phyloP scores from a whole-genome alignment of 1,140 invertebrate genomes.

The Thaumatotibia leucotreta region DNA sequence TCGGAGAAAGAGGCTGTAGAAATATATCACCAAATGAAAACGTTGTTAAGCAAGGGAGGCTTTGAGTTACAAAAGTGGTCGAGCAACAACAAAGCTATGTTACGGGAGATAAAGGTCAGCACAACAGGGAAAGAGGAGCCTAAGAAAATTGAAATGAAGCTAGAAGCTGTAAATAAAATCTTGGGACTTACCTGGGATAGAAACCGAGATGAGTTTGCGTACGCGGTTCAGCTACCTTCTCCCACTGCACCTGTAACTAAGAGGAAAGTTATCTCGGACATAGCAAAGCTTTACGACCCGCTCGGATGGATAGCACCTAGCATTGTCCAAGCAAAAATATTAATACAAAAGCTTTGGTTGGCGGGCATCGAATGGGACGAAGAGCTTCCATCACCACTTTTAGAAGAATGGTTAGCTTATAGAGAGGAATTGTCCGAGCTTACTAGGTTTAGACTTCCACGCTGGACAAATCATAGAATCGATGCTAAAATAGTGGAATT shows the following conservation, averaged over 20 bases:
- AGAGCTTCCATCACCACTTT: constrained; percentile 10
- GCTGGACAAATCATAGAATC: background rate
- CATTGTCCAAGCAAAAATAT: constrained; percentile 39
- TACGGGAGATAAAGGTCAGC: background rate
- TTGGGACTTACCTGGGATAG: constrained; percentile 16
- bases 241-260: constrained; percentile 12
- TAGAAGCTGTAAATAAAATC: constrained; percentile 4
- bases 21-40: background rate
- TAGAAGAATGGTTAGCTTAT: constrained; percentile 17
- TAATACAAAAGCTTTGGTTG: constrained; percentile 44
- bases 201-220: background rate
- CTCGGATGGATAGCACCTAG: constrained; percentile 38
- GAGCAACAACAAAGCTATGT: constrained; percentile 15
- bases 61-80: constrained; percentile 26
- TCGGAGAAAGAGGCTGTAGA: constrained; percentile 16
- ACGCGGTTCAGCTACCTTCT: background rate
- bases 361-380: constrained; percentile 36
- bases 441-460: background rate
- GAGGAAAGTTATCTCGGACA: constrained; percentile 15
- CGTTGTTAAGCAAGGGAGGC: constrained; percentile 2
- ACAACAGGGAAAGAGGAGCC: background rate
- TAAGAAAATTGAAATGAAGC: background rate
- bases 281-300: constrained; percentile 15
- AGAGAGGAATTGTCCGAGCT: background rate
- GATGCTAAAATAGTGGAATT: background rate